A percentile compares a stretch with the other conserved stretches of the same genome.
phyloP scores from a whole-genome alignment of 2,113 vertebrate genomes.

The Plotosus lineatus region DNA sequence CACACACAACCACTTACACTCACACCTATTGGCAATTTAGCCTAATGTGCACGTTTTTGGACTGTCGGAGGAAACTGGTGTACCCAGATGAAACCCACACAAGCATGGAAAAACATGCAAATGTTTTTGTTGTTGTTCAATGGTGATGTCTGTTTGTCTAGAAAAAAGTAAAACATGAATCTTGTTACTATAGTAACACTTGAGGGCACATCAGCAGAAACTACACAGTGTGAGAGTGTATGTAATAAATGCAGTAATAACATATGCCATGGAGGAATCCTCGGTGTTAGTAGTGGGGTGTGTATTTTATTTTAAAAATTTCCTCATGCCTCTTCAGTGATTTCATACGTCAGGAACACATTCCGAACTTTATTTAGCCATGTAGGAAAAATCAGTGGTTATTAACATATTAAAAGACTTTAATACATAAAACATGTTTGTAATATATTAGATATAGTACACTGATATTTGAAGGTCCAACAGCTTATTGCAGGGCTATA shows the following conservation, averaged over 20 bases:
- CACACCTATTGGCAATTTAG: no score
- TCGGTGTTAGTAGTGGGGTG: constrained; percentile 9
- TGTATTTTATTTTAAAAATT: not conserved
- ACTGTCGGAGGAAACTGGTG: no score
- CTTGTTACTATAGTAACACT: not conserved
- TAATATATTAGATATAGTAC: no score
- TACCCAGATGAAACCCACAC: no score
- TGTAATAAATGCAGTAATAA: not conserved
- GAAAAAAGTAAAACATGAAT: not conserved
- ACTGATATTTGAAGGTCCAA: not conserved
- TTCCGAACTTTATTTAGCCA: not conserved
- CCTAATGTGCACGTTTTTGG: no score
- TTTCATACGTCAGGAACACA: not conserved
- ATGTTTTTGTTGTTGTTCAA: no score
- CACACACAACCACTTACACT: no score
- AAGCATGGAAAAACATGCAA: no score
- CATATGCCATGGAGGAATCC: not conserved
- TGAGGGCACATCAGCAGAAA: not conserved
- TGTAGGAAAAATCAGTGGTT: not conserved
- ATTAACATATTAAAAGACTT: not conserved
- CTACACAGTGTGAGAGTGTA: not conserved
- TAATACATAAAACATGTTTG: no score
- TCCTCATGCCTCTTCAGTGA: not conserved
- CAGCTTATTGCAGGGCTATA: not conserved
- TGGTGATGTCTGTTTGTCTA: not conserved